phyloP scores from a whole-genome alignment of 1,140 invertebrate genomes.

The Dendrolimus punctatus region DNA sequence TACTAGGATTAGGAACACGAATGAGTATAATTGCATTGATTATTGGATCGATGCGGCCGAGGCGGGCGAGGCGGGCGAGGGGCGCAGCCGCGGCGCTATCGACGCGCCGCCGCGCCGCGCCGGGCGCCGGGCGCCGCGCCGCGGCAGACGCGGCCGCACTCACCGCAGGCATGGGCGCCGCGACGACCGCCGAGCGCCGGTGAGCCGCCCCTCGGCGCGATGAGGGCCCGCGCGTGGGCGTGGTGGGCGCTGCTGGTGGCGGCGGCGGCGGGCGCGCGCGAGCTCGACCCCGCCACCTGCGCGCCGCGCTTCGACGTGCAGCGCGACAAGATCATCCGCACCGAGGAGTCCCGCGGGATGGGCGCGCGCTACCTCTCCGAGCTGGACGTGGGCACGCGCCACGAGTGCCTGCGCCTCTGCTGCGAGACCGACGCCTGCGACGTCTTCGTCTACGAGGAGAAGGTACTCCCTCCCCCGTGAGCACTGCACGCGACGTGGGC shows the following conservation, averaged over 20 bases:
- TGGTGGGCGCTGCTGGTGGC: slow-evolving; percentile 27
- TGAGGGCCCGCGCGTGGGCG: slow-evolving; percentile 19
- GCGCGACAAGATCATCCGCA: slow-evolving; percentile 91
- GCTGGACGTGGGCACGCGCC: slow-evolving; percentile 82
- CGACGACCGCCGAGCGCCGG: slow-evolving; percentile 1
- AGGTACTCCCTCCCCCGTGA: slow-evolving; percentile 70
- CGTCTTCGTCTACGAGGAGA: slow-evolving; percentile 94
- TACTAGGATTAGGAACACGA: no score
- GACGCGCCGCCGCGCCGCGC: slow-evolving; percentile 15
- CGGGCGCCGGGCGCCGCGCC: slow-evolving; percentile 3
- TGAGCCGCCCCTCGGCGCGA: background rate
- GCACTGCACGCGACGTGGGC: no score
- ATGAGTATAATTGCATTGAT: no score
- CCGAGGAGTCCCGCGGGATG: slow-evolving; percentile 87
- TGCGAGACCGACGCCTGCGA: slow-evolving; percentile 90
- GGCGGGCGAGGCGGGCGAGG: background rate
- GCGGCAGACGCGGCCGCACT: slow-evolving; percentile 1
- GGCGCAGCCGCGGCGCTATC: slow-evolving; percentile 30
- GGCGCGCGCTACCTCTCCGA: slow-evolving; percentile 93
- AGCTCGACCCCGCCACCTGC: slow-evolving; percentile 66
- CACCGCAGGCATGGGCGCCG: background rate
- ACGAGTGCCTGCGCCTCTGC: slow-evolving; percentile 89
- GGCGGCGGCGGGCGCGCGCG: slow-evolving; percentile 34
- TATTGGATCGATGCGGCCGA: background rate
- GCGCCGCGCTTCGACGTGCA: slow-evolving; percentile 87